Conservation (phyloP, 2,888 invertebrate species). For the Conomelus anceps region DNA sequence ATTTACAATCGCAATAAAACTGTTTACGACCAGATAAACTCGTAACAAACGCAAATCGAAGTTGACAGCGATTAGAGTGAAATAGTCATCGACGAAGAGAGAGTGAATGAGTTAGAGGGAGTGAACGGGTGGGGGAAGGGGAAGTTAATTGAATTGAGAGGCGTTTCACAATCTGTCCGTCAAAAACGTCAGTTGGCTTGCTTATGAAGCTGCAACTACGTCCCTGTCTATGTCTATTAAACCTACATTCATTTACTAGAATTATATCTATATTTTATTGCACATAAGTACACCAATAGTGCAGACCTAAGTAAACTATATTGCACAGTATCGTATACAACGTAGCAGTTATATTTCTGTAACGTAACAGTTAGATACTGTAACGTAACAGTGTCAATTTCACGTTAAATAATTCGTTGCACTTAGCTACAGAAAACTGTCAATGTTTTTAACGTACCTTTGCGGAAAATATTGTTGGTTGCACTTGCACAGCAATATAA, state of each 20-base stretch:
- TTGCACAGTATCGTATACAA: too few relatives aligned
- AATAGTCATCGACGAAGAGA: neutral
- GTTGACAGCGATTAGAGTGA: neutral
- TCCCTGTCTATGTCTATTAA: neutral
- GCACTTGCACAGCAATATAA: neutral
- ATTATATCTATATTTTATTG: neutral
- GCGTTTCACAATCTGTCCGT: too few relatives aligned
- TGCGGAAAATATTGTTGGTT: neutral
- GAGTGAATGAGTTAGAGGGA: neutral
- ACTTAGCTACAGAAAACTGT: neutral
- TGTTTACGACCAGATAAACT: neutral
- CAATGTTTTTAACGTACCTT: neutral
- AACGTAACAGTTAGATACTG: neutral
- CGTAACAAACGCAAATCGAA: neutral
- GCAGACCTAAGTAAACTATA: neutral
- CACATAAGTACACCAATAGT: neutral
- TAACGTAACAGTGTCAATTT: neutral
- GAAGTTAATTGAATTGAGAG: neutral
- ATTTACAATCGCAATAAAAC: neutral
- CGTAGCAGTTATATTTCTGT: too few relatives aligned
- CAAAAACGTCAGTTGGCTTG: neutral
- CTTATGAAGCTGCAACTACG: neutral
- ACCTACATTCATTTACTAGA: neutral
- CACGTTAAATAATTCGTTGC: neutral
- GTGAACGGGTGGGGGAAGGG: neutral